Conservation (phyloP, 2,888 invertebrate genomes). For the Drosophila helvetica region DNA sequence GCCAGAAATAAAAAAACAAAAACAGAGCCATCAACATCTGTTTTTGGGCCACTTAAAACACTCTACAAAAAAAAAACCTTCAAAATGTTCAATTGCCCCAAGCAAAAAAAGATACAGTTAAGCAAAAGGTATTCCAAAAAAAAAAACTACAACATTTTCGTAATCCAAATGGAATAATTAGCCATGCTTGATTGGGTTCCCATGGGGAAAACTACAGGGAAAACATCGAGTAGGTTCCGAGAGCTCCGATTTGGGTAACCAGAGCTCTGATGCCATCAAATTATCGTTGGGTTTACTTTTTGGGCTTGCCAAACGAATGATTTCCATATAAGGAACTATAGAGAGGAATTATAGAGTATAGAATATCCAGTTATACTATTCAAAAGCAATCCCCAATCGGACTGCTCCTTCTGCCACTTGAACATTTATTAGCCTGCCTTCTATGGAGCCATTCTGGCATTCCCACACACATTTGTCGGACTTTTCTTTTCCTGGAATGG, state of each 20-base stretch:
- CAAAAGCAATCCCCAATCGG: background rate
- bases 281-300: constrained; percentile 41
- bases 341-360: too few species aligned
- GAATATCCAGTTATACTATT: background rate
- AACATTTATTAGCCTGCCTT: background rate
- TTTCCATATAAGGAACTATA: background rate
- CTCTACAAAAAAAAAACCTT: constrained; percentile 23
- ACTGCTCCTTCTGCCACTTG: background rate
- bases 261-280: constrained; percentile 53
- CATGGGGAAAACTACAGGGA: background rate
- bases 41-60: background rate
- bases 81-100: constrained; percentile 53
- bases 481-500: background rate
- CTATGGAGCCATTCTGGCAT: background rate
- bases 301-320: background rate
- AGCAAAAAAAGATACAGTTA: constrained; percentile 1
- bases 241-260: constrained; percentile 40
- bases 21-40: constrained; percentile 1
- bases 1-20: background rate
- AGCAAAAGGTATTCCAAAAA: constrained; percentile 29
- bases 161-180: constrained; percentile 44
- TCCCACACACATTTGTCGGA: background rate
- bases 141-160: constrained; percentile 34
- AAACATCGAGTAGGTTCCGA: background rate
- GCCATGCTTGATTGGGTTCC: constrained; percentile 57